phyloP scores from a whole-genome alignment of 2,888 invertebrate species.

The Polylopha cassiicola region DNA sequence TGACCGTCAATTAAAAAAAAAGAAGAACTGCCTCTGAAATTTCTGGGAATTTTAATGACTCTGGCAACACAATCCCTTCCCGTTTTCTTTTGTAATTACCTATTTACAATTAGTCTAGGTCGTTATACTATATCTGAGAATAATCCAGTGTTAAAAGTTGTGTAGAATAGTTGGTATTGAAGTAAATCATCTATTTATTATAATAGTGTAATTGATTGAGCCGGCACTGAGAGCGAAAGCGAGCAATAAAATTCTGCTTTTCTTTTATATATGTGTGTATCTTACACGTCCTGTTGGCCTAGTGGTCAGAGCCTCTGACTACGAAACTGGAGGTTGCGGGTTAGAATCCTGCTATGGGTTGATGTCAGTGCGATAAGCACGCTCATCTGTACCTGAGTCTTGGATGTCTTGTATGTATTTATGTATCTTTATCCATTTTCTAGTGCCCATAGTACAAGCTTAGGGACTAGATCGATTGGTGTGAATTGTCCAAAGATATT shows the following conservation, averaged over 20 bases:
- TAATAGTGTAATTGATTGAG: slow-evolving; percentile 18
- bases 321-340: too few relatives aligned
- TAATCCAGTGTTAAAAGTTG: slow-evolving; percentile 64
- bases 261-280: too few relatives aligned
- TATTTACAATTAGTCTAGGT: slow-evolving; percentile 51
- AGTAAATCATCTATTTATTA: slow-evolving; percentile 47
- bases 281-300: too few relatives aligned
- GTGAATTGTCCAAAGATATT: too few relatives aligned
- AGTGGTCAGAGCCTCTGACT: too few relatives aligned
- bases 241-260: not conserved
- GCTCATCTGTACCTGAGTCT: too few relatives aligned
- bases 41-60: slow-evolving; percentile 28
- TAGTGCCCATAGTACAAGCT: too few relatives aligned
- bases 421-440: too few relatives aligned
- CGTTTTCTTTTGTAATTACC: slow-evolving; percentile 46
- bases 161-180: slow-evolving; percentile 55
- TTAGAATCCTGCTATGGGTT: too few relatives aligned
- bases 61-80: slow-evolving; percentile 53
- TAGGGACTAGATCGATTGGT: too few relatives aligned
- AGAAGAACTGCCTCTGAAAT: slow-evolving; percentile 38
- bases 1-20: slow-evolving; percentile 64
- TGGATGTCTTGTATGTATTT: too few relatives aligned
- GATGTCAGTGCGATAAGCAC: too few relatives aligned
- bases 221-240: not conserved
- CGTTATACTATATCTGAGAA: slow-evolving; percentile 49